Percentiles rank a stretch among this genome's conserved stretches.
Evolutionary conservation across 2,797 vertebrate species (phyloP).

Genomic region (Sebastes trivittatus): DNA sequence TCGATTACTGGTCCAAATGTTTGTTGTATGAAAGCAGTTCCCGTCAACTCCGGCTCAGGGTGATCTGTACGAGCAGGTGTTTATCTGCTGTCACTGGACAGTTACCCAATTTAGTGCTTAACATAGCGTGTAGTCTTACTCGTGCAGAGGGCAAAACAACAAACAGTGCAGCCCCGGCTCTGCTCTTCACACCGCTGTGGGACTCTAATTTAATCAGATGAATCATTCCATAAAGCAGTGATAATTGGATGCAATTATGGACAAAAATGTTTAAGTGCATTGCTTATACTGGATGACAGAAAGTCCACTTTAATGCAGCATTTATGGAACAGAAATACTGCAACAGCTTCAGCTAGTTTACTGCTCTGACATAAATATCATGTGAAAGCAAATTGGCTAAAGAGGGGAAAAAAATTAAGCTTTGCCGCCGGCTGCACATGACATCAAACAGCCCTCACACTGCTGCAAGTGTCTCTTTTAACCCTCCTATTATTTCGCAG

Average conservation of each 20-base stretch:
- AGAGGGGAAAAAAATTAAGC: conserved; percentile 13
- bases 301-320: neutral
- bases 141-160: conserved; percentile 62
- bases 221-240: conserved; percentile 53
- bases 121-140: conserved; percentile 74
- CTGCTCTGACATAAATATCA: conserved; percentile 44
- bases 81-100: conserved; percentile 69
- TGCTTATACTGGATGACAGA: conserved; percentile 26
- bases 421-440: conserved; percentile 28
- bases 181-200: conserved; percentile 43
- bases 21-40: conserved; percentile 59
- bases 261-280: conserved; percentile 49
- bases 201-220: conserved; percentile 64
- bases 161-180: conserved; percentile 30
- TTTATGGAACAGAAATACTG: conserved; percentile 28
- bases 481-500: conserved; percentile 28
- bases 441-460: conserved; percentile 42
- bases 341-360: conserved; percentile 24
- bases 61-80: conserved; percentile 83
- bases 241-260: conserved; percentile 63
- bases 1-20: conserved; percentile 59
- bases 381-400: conserved; percentile 28
- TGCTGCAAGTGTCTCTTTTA: conserved; percentile 31
- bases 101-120: conserved; percentile 81
- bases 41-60: conserved; percentile 42